These are phyloP conservation scores for Callithrix jacchus DNA, from an alignment of 2,113 vertebrate species.

Conservation along the genomic window DNA sequence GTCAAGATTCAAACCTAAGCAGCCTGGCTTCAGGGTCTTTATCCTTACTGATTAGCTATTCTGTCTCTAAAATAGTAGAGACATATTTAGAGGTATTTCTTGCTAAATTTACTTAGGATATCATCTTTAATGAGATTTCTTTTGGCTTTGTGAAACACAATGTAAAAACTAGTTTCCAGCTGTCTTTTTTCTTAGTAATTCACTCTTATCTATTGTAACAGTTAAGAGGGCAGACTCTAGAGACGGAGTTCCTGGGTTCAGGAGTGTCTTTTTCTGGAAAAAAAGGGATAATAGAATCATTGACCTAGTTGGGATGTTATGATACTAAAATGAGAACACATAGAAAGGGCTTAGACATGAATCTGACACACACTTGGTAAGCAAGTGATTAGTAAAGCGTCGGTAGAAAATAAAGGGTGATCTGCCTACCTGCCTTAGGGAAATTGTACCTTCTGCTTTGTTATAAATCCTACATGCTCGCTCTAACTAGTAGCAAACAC, in stretches of 20 bases:
- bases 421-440: neutral
- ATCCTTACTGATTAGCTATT: neutral
- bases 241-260: neutral
- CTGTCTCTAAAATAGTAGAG: neutral
- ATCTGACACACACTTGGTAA: no score
- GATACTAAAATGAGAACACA: neutral
- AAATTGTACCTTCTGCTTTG: neutral
- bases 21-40: neutral
- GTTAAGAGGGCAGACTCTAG: neutral
- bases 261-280: neutral
- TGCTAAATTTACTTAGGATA: neutral
- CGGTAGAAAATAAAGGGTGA: neutral
- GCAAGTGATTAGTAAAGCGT: neutral
- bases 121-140: neutral
- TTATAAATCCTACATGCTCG: neutral
- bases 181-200: neutral
- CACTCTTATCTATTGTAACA: neutral
- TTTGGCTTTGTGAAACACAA: neutral
- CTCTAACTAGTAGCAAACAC: neutral
- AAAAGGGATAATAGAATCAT: neutral
- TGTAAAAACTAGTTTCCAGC: neutral
- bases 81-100: neutral
- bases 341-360: no score
- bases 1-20: neutral
- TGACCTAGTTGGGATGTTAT: neutral